Conservation (phyloP, 30 jellyfish, hydroid and myxozoan genomes). For the Aurelia aurita complex sp. Pacific region DNA sequence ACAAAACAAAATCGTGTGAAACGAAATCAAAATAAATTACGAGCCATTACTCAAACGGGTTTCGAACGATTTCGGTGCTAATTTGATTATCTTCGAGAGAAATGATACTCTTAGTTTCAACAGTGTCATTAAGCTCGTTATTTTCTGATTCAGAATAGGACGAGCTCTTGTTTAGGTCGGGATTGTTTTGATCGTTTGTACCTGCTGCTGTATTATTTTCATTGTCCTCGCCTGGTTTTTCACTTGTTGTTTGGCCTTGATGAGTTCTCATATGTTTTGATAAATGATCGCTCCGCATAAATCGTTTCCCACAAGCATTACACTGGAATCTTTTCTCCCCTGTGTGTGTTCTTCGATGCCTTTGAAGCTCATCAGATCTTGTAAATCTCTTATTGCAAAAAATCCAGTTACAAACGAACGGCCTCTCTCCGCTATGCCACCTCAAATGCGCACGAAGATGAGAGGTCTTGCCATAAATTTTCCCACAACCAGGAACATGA, state of each 20-base stretch:
- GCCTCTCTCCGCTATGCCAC: constrained; percentile 99
- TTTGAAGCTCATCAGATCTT: constrained; percentile 97
- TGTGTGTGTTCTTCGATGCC: constrained; percentile 98
- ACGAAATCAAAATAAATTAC: neutral
- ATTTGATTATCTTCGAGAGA: constrained; percentile 19
- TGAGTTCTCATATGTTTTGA: constrained; percentile 99
- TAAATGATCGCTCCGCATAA: constrained; percentile 97
- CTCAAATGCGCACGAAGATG: constrained; percentile 97
- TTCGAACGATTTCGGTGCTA: constrained; percentile 51
- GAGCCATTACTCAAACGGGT: constrained; percentile 56
- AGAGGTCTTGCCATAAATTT: constrained; percentile 97
- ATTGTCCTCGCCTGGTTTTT: constrained; percentile 53
- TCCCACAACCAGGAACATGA: constrained; percentile 99
- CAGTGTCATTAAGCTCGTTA: neutral
- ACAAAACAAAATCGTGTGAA: neutral
- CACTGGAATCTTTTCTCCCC: constrained; percentile 99
- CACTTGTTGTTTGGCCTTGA: constrained; percentile 71
- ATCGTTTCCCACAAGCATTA: constrained; percentile 91
- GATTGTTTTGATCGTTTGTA: constrained; percentile 31
- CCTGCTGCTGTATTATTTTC: constrained; percentile 32
- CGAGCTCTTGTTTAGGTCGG: constrained; percentile 5
- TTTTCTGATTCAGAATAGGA: constrained; percentile 34
- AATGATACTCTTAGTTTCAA: neutral
- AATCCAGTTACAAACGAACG: constrained; percentile 98
- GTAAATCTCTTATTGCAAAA: constrained; percentile 96